A percentile compares a stretch with the other conserved stretches of the same genome.
Conservation (phyloP, 2,888 invertebrate species). For the Eucera pruinosa region DNA sequence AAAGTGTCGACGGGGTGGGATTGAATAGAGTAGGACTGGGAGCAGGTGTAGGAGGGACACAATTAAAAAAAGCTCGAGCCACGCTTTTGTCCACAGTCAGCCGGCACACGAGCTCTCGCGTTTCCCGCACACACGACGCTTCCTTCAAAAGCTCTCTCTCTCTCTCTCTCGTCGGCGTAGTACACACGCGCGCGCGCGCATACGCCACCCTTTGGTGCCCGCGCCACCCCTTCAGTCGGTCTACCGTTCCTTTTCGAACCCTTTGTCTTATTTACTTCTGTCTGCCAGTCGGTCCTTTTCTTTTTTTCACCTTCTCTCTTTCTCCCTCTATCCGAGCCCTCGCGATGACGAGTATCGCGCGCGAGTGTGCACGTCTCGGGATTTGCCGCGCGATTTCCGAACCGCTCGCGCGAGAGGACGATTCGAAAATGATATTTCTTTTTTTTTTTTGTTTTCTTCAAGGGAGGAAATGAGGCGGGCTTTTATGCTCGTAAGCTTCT, state of each 20-base stretch:
- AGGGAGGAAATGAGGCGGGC: constrained; percentile 39
- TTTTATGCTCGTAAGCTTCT: background rate
- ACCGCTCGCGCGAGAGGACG: constrained; percentile 21
- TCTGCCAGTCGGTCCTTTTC: constrained; percentile 20
- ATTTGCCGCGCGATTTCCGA: constrained; percentile 47
- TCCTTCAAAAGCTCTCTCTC: constrained; percentile 46
- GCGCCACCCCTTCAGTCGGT: background rate
- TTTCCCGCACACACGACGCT: constrained; percentile 50
- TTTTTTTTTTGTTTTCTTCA: constrained; percentile 1
- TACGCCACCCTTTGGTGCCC: background rate
- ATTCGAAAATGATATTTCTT: constrained; percentile 36
- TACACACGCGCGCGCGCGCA: background rate
- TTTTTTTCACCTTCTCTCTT: background rate
- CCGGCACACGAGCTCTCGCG: constrained; percentile 51
- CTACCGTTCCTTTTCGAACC: constrained; percentile 26
- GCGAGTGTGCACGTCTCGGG: background rate
- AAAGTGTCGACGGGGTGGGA: constrained; percentile 20
- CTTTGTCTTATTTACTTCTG: constrained; percentile 69
- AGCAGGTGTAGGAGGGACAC: constrained; percentile 64
- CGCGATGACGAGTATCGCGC: background rate
- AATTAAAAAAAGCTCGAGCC: constrained; percentile 75
- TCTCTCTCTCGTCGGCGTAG: background rate
- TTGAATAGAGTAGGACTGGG: constrained; percentile 30
- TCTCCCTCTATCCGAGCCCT: background rate
- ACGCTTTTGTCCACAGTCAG: constrained; percentile 67